Evolutionary conservation across 2,113 vertebrate genomes (phyloP), one percentile per base, ranked within the genome.

Genomic region (Rhadina sibilatrix): DNA sequence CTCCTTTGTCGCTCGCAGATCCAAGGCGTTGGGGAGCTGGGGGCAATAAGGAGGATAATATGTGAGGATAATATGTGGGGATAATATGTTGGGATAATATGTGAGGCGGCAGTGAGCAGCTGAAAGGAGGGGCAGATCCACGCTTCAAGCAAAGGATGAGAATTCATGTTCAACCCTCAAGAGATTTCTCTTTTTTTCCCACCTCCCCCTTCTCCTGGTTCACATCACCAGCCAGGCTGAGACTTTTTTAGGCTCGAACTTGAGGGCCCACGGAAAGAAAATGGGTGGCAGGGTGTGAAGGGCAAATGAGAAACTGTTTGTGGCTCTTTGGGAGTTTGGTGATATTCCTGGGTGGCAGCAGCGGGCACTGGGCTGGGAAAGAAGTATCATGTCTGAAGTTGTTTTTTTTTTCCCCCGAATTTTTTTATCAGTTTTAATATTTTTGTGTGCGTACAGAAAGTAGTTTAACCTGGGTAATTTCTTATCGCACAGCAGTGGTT

Each of bases 1-100:
- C 95, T 95, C 90, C 90, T 87, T 69, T 44, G 83, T 89, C 40
- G 81, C 92, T 93, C 40, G 75, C 89, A 56, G 60, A 96, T 82
- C 86, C 93, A 38, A 88, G 96, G 74, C 56, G 93, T 57, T 94
- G 15, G 82, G 82, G 59, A 78, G 82, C 92, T 65, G 89, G 38
- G 33, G 35, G 92, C 71, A 78, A 15, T 94, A 83, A 94, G 93
- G 72, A 92, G 75, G 63, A 52, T n/a, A 71, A 61, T 31, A 14
- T 23, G 40, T 20, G 15, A 11, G 61, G 61, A 30, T 20, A 61
- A 61, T 40, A 28, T 19, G 24, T 38, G 18, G 83, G 68, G 60
- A 44, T 33, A 44, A 74, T 22, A 63, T 5, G 10, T 60, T 11
- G 9, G 31, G 71, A 22, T 13, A 17, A 74, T 25, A 31, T 4